Conservation (phyloP, 2,113 vertebrate species). For the Psophia crepitans region DNA sequence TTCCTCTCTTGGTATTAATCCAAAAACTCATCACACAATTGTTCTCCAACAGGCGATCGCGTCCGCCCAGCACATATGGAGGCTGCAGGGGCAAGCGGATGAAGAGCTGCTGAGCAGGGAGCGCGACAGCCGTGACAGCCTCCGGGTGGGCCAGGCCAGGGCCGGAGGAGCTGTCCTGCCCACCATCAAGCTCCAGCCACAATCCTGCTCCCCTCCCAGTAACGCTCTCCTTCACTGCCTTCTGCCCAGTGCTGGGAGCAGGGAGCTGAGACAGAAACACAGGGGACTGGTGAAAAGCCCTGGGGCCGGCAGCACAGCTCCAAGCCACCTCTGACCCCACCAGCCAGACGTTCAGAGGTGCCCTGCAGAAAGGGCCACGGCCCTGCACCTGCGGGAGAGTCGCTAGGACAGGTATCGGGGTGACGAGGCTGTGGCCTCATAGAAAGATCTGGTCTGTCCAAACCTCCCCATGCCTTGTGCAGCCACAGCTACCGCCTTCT, state of each 20-base stretch:
- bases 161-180: neutral
- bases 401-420: neutral
- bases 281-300: neutral
- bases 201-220: neutral
- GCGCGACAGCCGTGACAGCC: neutral
- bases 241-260: neutral
- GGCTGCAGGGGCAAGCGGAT: rapidly evolving
- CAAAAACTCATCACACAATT: neutral
- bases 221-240: neutral
- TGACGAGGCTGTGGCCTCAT: neutral
- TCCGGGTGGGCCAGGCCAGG: neutral
- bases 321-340: neutral
- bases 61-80: neutral
- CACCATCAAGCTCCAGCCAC: neutral
- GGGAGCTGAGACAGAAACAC: neutral
- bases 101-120: neutral
- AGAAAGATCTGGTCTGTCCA: neutral
- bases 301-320: neutral
- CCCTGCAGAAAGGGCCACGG: neutral
- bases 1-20: neutral
- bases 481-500: neutral
- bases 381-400: neutral
- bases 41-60: neutral
- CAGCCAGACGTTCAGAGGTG: neutral
- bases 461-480: neutral